Evolutionary conservation across 2,113 vertebrate species (phyloP).

Genomic region (Hydrochoerus hydrochaeris): DNA sequence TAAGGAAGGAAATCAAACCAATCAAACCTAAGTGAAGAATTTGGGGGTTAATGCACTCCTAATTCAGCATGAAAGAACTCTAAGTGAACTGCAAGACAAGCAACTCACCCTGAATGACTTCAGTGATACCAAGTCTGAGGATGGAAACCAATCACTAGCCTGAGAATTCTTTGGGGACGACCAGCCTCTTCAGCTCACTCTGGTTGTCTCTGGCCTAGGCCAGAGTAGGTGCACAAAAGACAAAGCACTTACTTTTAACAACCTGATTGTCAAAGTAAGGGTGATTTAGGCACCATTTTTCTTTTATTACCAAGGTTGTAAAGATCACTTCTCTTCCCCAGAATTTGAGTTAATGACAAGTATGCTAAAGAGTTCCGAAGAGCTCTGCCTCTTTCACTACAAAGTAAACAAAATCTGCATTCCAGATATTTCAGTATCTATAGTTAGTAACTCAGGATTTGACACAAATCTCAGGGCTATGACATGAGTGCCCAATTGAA

Average conservation of each 20-base stretch:
- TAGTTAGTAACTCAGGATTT: neutral
- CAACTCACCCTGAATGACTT: conserved; percentile 39
- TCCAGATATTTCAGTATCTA: neutral
- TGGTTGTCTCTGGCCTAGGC: neutral
- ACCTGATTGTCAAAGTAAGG: neutral
- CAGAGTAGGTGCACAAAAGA: neutral
- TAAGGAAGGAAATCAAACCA: conserved; percentile 30
- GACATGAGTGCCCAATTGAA: neutral
- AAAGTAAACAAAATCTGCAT: neutral
- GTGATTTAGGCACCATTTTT: conserved; percentile 38
- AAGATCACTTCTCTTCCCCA: conserved; percentile 51
- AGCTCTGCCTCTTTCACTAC: neutral
- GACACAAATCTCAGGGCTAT: neutral
- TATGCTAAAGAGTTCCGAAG: conserved; percentile 53
- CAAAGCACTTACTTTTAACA: conserved; percentile 48
- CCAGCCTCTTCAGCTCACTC: neutral
- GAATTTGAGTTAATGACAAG: neutral
- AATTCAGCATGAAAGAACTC: neutral
- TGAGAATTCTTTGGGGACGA: neutral
- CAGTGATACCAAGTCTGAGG: neutral
- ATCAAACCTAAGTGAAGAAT: conserved; percentile 12
- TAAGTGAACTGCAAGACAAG: conserved; percentile 58
- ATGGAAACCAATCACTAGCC: conserved; percentile 14
- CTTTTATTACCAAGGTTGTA: conserved; percentile 4
- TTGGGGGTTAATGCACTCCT: neutral